Conservation (phyloP, 2,888 invertebrate species). For the Volucella zonaria region DNA sequence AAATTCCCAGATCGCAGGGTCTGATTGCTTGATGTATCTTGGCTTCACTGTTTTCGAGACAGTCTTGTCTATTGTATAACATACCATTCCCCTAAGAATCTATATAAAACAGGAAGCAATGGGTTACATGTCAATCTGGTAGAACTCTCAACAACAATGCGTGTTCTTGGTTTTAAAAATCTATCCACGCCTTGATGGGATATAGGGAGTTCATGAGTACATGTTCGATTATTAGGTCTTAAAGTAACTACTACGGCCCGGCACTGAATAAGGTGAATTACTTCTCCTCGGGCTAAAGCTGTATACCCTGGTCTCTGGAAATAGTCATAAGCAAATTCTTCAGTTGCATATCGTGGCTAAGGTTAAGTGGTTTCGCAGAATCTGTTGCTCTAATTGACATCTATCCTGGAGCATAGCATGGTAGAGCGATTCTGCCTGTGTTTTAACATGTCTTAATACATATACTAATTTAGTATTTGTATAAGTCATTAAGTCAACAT, state of each 20-base stretch:
- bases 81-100: background rate
- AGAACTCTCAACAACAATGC: background rate
- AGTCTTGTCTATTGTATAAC: too few species aligned
- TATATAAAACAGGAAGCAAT: background rate
- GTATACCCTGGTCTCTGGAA: background rate
- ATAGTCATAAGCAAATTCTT: conserved; percentile 3
- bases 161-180: background rate
- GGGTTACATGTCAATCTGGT: background rate
- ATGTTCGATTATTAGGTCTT: background rate
- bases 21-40: background rate
- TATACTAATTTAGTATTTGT: conserved; percentile 2
- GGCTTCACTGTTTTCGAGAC: too few species aligned
- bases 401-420: background rate
- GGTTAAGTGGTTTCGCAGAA: background rate
- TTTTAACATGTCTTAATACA: conserved; percentile 2
- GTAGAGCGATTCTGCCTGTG: background rate
- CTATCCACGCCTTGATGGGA: background rate
- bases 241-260: background rate
- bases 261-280: background rate
- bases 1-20: background rate
- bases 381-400: background rate
- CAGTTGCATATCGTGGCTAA: background rate
- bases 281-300: background rate
- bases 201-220: background rate
- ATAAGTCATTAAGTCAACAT: background rate